These are phyloP conservation scores for Parazoanthus darwini DNA, from an alignment of 92 coral and sea anemone species.

Conservation along the genomic window DNA sequence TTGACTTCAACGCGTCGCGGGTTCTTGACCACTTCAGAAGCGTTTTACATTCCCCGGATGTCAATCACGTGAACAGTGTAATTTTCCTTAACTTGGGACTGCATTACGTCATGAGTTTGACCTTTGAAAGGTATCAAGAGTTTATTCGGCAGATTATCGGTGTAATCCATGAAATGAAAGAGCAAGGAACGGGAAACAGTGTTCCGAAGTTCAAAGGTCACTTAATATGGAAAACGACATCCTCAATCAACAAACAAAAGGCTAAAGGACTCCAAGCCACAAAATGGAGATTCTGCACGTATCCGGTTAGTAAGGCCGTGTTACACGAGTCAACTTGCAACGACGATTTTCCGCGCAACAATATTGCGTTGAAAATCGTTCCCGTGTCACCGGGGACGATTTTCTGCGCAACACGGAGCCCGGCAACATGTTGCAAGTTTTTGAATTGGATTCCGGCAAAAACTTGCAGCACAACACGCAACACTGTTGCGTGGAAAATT, in stretches of 20 bases:
- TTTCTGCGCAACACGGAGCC: too few species aligned
- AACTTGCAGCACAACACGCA: too few species aligned
- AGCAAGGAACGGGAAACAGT: background rate
- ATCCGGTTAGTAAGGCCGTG: conserved; percentile 37
- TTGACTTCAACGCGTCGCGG: conserved; percentile 19
- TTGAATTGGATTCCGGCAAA: too few species aligned
- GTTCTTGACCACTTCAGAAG: conserved; percentile 60
- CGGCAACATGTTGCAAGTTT: too few species aligned
- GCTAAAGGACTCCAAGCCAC: conserved; percentile 54
- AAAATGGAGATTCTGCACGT: conserved; percentile 67
- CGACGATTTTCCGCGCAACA: too few species aligned
- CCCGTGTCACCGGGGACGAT: too few species aligned
- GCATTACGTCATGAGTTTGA: conserved; percentile 44
- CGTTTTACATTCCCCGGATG: conserved; percentile 58
- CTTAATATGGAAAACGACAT: conserved; percentile 34
- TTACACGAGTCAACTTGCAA: too few species aligned
- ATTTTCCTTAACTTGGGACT: conserved; percentile 36
- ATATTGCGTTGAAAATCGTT: too few species aligned
- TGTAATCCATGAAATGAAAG: conserved; percentile 19
- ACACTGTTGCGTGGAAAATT: too few species aligned
- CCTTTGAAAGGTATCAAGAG: conserved; percentile 28
- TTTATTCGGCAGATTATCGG: conserved; percentile 23
- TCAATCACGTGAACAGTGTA: conserved; percentile 68
- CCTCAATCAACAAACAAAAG: conserved; percentile 33
- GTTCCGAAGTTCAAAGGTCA: conserved; percentile 36